Conservation (phyloP, 2,888 invertebrate genomes). For the Aelia acuminata region DNA sequence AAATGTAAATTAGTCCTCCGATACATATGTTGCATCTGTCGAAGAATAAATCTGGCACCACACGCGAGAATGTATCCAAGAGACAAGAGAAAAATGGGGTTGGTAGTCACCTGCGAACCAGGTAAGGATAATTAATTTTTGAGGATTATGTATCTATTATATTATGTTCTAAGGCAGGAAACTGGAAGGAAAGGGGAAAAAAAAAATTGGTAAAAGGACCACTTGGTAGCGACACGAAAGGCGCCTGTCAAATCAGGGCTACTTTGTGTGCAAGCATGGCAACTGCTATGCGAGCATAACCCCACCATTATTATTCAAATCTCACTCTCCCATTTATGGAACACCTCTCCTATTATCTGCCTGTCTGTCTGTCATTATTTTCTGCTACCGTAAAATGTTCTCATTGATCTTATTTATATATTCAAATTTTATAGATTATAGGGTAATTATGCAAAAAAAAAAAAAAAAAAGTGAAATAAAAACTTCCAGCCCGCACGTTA, state of each 20-base stretch:
- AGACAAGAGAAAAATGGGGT: neutral
- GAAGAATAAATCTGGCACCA: neutral
- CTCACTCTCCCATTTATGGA: neutral
- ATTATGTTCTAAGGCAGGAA: neutral
- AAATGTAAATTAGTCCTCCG: neutral
- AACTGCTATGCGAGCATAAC: constrained; percentile 11
- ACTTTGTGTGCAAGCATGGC: neutral
- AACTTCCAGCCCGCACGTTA: too few species aligned
- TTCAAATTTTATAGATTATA: neutral
- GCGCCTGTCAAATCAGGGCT: neutral
- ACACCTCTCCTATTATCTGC: neutral
- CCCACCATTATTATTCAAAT: constrained; percentile 20
- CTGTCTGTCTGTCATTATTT: neutral
- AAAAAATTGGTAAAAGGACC: neutral
- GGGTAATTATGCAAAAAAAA: neutral
- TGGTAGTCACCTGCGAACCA: neutral
- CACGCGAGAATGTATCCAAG: constrained; percentile 17
- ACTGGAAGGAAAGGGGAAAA: neutral
- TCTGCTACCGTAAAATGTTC: neutral
- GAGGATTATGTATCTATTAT: neutral
- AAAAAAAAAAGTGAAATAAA: too few species aligned
- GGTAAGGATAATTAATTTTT: neutral
- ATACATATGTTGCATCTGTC: constrained; percentile 21
- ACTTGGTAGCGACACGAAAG: neutral
- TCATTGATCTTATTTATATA: neutral